Percentiles rank a stretch among this genome's conserved stretches.
Conservation (phyloP, 2,888 invertebrate genomes). For the Tetramorium bicarinatum region DNA sequence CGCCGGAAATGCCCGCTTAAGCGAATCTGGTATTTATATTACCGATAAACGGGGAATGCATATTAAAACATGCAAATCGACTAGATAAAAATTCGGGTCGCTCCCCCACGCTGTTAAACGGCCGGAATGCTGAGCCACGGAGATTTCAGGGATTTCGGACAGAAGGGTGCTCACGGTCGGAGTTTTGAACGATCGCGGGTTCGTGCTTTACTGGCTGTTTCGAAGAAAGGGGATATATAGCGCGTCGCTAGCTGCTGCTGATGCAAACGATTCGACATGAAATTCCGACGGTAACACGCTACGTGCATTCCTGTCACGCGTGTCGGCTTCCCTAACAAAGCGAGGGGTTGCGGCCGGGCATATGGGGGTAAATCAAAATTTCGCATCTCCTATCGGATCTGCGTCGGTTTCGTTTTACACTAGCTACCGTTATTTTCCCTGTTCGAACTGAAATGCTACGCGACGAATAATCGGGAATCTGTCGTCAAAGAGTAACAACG, state of each 20-base stretch:
- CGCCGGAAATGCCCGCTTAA: constrained; percentile 71
- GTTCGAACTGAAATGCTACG: not conserved
- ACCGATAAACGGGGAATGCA: constrained; percentile 77
- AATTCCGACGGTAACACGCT: constrained; percentile 56
- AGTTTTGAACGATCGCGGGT: constrained; percentile 57
- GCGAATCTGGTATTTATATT: constrained; percentile 79
- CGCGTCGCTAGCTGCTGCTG: constrained; percentile 33
- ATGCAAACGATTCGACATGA: constrained; percentile 60
- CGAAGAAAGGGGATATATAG: constrained; percentile 39
- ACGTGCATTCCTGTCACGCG: constrained; percentile 53
- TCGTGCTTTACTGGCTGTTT: constrained; percentile 56
- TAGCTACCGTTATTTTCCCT: not conserved
- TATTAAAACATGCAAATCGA: constrained; percentile 78
- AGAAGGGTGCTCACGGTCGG: constrained; percentile 50
- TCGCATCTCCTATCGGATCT: constrained; percentile 33
- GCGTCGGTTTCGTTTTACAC: constrained; percentile 11
- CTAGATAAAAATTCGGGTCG: constrained; percentile 72
- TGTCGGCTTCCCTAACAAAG: constrained; percentile 54
- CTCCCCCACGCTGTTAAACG: constrained; percentile 45
- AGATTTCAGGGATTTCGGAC: constrained; percentile 68
- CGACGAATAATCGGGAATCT: not conserved
- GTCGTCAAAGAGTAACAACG: too few species aligned
- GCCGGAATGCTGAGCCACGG: constrained; percentile 59
- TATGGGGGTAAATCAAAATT: constrained; percentile 50
- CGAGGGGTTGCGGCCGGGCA: constrained; percentile 17